Evolutionary conservation across 2,797 vertebrate genomes (phyloP), one percentile per base, ranked within the genome.

Genomic region (Aeoliscus strigatus): DNA sequence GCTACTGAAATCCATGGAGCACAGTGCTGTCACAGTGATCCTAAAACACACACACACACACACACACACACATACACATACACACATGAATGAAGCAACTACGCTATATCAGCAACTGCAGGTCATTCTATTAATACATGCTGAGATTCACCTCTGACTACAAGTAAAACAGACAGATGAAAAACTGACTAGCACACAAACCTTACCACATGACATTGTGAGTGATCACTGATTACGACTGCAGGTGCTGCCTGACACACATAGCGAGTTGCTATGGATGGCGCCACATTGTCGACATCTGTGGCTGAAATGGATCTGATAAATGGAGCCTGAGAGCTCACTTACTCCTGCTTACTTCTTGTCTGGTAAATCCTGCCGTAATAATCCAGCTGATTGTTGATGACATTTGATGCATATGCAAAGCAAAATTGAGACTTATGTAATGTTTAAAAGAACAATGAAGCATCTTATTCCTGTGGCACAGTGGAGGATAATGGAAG

Each of bases 1-100:
- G 61, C 89, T 90, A 45, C 91, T 94, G 86, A 94, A 96, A 85
- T 94, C 93, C 91, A 94, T 94, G 26, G 93, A 92, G 70, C 92
- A 95, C 70, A 92, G 90, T 14, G 92, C 91, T 2, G 91, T 94
- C 73, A 95, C 91, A 5, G 93, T 96, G 82, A 94, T 89, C 85
- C 92, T 96, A 61, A 29, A 86, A 82, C 53, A 81, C 28, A 84
- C n/a, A n/a, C n/a, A n/a, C n/a, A n/a, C n/a, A n/a, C n/a, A n/a
- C n/a, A 27, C 28, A 29, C 5, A 53, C 25, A 60, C 50, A 69
- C 36, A 51, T 45, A 62, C 12, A 35, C 33, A 70, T 14, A 18
- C 3, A 5, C 13, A 38, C 17, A 58, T 3, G 25, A 40, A 42
- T 40, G 40, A 28, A 31, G 5, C 30, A 39, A 10, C 37, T 14